phyloP scores from a whole-genome alignment of 2,888 invertebrate species.

The Graphium colonna region DNA sequence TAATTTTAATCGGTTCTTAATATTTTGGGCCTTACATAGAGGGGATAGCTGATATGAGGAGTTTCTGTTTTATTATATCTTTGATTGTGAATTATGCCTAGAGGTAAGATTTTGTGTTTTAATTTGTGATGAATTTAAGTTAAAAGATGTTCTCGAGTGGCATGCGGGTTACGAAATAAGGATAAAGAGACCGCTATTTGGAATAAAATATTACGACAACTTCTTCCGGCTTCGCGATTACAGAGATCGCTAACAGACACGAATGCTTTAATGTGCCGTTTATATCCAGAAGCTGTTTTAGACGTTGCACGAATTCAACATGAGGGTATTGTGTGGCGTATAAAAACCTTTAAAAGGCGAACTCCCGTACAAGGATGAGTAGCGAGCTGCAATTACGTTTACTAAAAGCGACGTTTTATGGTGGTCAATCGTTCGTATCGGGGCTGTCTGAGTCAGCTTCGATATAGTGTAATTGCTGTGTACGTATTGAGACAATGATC shows the following conservation, averaged over 20 bases:
- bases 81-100: too few relatives aligned
- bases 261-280: constrained; percentile 50
- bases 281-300: constrained; percentile 62
- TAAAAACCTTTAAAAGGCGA: background rate
- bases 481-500: constrained; percentile 70
- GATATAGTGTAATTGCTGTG: constrained; percentile 72
- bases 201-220: too few relatives aligned
- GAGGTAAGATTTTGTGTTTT: too few relatives aligned
- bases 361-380: constrained; percentile 37
- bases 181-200: too few relatives aligned
- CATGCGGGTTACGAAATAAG: too few relatives aligned
- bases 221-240: constrained; percentile 49
- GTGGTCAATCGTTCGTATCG: constrained; percentile 65
- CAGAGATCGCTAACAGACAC: constrained; percentile 53
- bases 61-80: too few relatives aligned
- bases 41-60: too few relatives aligned
- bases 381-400: constrained; percentile 62
- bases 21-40: too few relatives aligned
- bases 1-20: too few relatives aligned
- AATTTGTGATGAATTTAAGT: too few relatives aligned
- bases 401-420: constrained; percentile 70
- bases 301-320: constrained; percentile 56
- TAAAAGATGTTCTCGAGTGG: too few relatives aligned
- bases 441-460: constrained; percentile 64
- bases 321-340: constrained; percentile 13